Conservation (phyloP, 2,113 vertebrate genomes). For the Calidris pygmaea region DNA sequence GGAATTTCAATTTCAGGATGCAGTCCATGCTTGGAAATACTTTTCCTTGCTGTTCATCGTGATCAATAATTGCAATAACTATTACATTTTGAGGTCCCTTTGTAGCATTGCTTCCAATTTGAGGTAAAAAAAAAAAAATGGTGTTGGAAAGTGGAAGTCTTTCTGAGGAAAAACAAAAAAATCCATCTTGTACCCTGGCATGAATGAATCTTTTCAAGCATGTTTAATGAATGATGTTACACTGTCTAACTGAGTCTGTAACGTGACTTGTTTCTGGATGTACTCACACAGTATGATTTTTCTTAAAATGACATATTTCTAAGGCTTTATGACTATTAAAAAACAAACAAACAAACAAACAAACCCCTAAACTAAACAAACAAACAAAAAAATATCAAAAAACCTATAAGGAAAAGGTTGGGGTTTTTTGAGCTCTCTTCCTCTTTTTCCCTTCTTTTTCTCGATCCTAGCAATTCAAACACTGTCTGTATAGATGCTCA, state of each 20-base stretch:
- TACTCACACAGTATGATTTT: background rate
- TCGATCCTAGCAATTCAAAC: background rate
- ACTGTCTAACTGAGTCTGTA: background rate
- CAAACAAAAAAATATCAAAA: background rate
- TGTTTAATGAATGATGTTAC: conserved; percentile 13
- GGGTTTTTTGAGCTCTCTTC: background rate
- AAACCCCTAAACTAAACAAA: background rate
- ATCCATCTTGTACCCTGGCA: background rate
- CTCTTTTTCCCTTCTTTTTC: background rate
- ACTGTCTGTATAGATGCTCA: background rate
- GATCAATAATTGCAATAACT: background rate
- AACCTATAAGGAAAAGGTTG: background rate
- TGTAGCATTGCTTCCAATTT: background rate
- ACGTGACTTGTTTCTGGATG: conserved; percentile 12
- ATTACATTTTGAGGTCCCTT: background rate
- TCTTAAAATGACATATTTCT: background rate
- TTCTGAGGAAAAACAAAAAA: background rate
- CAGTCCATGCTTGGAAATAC: background rate
- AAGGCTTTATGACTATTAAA: background rate
- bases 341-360: background rate
- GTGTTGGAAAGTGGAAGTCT: background rate
- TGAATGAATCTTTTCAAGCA: conserved; percentile 30
- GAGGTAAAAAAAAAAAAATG: background rate
- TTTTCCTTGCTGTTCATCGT: background rate
- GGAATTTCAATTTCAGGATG: background rate